Evolutionary conservation across 1,140 invertebrate genomes (phyloP).

Genomic region (Ephestia elutella): DNA sequence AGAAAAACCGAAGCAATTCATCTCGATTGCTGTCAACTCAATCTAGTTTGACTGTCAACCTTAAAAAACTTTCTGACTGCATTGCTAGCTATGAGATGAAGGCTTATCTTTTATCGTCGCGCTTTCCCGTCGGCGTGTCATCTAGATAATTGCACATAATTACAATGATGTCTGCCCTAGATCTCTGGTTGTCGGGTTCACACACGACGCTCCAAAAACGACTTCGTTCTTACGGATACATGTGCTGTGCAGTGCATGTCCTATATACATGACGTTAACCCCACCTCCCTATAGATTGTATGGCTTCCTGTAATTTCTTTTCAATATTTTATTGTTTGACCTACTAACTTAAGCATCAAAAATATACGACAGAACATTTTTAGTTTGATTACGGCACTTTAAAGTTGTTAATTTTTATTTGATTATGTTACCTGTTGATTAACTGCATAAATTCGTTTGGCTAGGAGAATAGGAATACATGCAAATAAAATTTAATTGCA

Average conservation of each 20-base stretch:
- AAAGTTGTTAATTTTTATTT: no score
- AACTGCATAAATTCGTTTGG: no score
- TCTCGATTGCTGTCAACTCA: no score
- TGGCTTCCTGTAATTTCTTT: slow-evolving; percentile 7
- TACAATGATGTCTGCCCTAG: slow-evolving; percentile 18
- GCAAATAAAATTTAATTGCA: no score
- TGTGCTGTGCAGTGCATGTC: slow-evolving; percentile 15
- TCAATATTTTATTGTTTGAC: not conserved
- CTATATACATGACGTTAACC: slow-evolving; percentile 26
- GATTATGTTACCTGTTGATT: no score
- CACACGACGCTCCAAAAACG: slow-evolving; percentile 29
- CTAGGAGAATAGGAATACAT: no score
- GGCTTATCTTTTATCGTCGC: not conserved
- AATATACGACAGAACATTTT: not conserved
- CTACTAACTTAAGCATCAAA: not conserved
- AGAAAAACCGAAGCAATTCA: no score
- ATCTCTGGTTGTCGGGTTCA: slow-evolving; percentile 25
- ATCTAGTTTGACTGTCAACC: no score
- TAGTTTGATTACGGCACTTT: no score
- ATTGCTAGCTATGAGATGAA: not conserved
- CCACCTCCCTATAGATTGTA: not conserved
- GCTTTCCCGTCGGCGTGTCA: slow-evolving; percentile 13
- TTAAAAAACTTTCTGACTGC: no score
- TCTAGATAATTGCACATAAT: slow-evolving; percentile 22
- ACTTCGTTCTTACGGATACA: slow-evolving; percentile 10